These are phyloP conservation scores for Eublepharis macularius DNA, from an alignment of 2,113 vertebrate genomes.

Conservation along the genomic window DNA sequence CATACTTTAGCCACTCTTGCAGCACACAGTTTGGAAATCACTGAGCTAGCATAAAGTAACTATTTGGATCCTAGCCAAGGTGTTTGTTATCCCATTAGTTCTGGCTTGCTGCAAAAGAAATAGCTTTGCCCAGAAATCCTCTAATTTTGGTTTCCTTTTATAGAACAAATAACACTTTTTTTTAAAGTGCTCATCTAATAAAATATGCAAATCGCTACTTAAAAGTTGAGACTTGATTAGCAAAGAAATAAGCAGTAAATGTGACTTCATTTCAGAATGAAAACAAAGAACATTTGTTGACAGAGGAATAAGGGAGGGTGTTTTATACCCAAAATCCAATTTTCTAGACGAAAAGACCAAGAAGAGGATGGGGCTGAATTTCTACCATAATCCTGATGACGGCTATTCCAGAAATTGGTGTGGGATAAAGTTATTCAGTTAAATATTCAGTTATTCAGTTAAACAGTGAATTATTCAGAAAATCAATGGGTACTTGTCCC, in stretches of 20 bases:
- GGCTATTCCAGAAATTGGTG: constrained; percentile 49
- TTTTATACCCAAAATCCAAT: constrained; percentile 55
- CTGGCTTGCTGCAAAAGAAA: constrained; percentile 1
- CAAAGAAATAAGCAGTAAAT: constrained; percentile 38
- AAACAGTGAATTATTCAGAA: constrained; percentile 55
- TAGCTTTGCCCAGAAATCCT: constrained; percentile 11
- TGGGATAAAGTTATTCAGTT: constrained; percentile 58
- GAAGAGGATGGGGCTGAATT: constrained; percentile 41
- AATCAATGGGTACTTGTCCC: background rate
- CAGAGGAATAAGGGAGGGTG: constrained; percentile 34
- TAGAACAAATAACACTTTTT: constrained; percentile 33
- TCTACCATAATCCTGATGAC: constrained; percentile 39
- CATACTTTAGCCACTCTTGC: background rate
- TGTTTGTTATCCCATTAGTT: constrained; percentile 38
- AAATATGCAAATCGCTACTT: constrained; percentile 39
- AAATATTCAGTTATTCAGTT: constrained; percentile 55
- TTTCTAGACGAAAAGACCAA: constrained; percentile 60
- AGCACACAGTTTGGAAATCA: background rate
- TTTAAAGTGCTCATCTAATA: constrained; percentile 28
- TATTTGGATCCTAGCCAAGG: background rate
- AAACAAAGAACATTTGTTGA: constrained; percentile 56
- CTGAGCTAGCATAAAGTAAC: background rate
- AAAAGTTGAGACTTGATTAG: constrained; percentile 30
- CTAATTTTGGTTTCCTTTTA: constrained; percentile 33
- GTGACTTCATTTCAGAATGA: constrained; percentile 59